These are phyloP conservation scores for Aurelia aurita complex sp. Pacific DNA, from an alignment of 30 jellyfish, hydroid and myxozoan genomes.

Conservation along the genomic window DNA sequence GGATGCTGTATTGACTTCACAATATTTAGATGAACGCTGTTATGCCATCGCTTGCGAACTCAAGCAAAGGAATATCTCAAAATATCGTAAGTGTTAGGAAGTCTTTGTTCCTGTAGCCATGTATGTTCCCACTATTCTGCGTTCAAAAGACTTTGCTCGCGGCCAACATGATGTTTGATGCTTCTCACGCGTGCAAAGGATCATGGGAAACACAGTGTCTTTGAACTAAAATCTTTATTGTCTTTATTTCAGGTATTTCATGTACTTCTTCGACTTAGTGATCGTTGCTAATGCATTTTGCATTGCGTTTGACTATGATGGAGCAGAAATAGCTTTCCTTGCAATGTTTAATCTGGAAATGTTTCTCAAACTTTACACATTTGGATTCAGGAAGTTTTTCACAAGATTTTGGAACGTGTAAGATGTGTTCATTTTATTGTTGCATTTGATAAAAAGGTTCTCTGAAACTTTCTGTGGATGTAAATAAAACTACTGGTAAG, in stretches of 20 bases:
- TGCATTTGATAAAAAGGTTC: neutral
- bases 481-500: too few relatives aligned
- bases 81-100: too few relatives aligned
- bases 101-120: too few relatives aligned
- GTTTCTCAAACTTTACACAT: slow-evolving; percentile 83
- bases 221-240: neutral
- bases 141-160: too few relatives aligned
- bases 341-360: slow-evolving; percentile 88
- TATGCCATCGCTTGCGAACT: too few relatives aligned
- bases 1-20: too few relatives aligned
- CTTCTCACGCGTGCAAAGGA: neutral
- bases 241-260: slow-evolving; percentile 65
- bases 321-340: slow-evolving; percentile 83
- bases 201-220: neutral
- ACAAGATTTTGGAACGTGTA: slow-evolving; percentile 90
- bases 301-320: slow-evolving; percentile 83
- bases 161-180: neutral
- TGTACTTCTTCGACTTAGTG: slow-evolving; percentile 83
- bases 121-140: too few relatives aligned
- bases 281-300: slow-evolving; percentile 93
- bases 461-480: neutral
- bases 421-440: neutral
- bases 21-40: too few relatives aligned
- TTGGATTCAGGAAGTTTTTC: slow-evolving; percentile 83
- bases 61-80: too few relatives aligned